Conservation (phyloP, 2,888 invertebrate genomes). For the Panzeria rudis region DNA sequence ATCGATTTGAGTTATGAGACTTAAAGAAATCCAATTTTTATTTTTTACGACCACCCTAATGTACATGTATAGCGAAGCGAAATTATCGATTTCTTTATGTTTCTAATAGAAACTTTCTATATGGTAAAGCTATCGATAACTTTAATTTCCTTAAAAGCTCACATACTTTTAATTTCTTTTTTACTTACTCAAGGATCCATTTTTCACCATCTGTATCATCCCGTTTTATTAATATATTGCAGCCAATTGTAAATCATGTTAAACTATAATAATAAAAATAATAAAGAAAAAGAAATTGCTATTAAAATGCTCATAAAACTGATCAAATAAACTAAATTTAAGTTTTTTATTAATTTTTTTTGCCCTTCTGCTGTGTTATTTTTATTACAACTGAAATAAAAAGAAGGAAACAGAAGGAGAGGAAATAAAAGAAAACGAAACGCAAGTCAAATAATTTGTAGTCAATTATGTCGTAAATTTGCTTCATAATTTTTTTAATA, state of each 20-base stretch:
- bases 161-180: too few species aligned
- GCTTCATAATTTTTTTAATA: constrained; percentile 6
- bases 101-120: too few species aligned
- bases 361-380: background rate
- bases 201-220: too few species aligned
- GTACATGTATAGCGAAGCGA: too few species aligned
- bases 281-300: background rate
- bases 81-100: too few species aligned
- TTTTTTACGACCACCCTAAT: too few species aligned
- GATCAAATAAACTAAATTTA: background rate
- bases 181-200: too few species aligned
- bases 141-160: too few species aligned
- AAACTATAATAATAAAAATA: background rate
- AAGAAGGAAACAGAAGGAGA: background rate
- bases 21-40: too few species aligned
- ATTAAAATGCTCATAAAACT: background rate
- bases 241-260: background rate
- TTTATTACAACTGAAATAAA: background rate
- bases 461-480: constrained; percentile 62
- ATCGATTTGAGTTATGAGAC: too few species aligned
- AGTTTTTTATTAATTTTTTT: background rate
- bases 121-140: too few species aligned
- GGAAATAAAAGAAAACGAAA: constrained; percentile 7
- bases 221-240: background rate
- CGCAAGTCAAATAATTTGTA: constrained; percentile 46